Percentiles rank a stretch among this genome's conserved stretches.
Evolutionary conservation across 1,140 invertebrate species (phyloP).

Genomic region (Drosophila quadrilineata): DNA sequence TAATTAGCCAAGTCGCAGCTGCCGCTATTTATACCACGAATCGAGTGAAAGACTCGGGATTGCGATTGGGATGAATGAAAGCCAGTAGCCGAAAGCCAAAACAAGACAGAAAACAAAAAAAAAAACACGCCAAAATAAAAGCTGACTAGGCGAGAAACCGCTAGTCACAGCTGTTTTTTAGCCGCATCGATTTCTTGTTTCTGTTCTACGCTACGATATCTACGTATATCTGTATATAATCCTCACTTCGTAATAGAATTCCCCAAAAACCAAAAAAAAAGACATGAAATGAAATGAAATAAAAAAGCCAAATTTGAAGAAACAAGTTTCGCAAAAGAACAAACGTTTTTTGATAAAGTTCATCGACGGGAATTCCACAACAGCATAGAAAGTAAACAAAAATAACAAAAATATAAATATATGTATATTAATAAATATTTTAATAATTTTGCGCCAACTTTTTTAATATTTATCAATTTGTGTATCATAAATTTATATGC

Average conservation of each 20-base stretch:
- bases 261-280: slow-evolving; percentile 7
- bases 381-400: slow-evolving; percentile 48
- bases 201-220: slow-evolving; percentile 24
- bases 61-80: slow-evolving; percentile 37
- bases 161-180: slow-evolving; percentile 38
- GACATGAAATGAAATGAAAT: slow-evolving; percentile 5
- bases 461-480: neutral
- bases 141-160: neutral
- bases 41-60: slow-evolving; percentile 7
- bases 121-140: neutral
- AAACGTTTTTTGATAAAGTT: slow-evolving; percentile 44
- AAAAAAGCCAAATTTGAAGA: neutral
- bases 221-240: slow-evolving; percentile 43
- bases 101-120: neutral
- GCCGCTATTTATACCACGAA: slow-evolving; percentile 61
- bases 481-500: slow-evolving; percentile 23
- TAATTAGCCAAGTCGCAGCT: slow-evolving; percentile 46
- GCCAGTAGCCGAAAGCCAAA: slow-evolving; percentile 4
- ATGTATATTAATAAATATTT: slow-evolving; percentile 39
- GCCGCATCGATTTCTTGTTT: slow-evolving; percentile 61
- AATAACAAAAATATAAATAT: slow-evolving; percentile 12
- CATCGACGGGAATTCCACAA: slow-evolving; percentile 50
- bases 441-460: slow-evolving; percentile 5
- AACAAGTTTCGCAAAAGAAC: slow-evolving; percentile 73
- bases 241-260: slow-evolving; percentile 17